Base-by-base conservation (phyloP, 2,888 invertebrate genomes). In the Nowickia ferox region DNA sequence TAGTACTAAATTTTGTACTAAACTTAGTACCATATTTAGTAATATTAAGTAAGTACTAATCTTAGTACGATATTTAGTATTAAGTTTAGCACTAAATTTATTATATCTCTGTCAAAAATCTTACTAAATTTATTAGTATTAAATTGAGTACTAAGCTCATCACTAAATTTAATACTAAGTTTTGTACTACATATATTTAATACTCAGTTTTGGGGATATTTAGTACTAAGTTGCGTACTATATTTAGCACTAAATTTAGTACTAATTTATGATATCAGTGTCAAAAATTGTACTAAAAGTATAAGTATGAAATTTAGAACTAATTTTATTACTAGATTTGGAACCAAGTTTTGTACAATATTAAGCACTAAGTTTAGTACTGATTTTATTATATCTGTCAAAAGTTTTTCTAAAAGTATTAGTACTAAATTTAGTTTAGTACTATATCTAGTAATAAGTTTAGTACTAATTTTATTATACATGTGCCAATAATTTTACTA, bases 101-200 rank as follows among this genome's bases (percentile, higher is more conserved):
- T 1, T 17, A 15, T 13, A 46, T n/a, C n/a, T n/a, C n/a, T n/a
- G n/a, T 13, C 42, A 13, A 1, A 30, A 2, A 6, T 13, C 4
- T n/a, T n/a, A 51, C 19, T 19, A 51, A 17, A 17, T 9, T 0
- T 10, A 9, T 9, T 9, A n/a, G 59, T 59, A 40, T 2, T 59
- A 40, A n/a, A 38, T 59, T 59, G n/a, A 40, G n/a, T 59, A 59
- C 59, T 59, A 40, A 13, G 19, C n/a, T n/a, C n/a, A n/a, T n/a
- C n/a, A n/a, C 9, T 59, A 40, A n/a, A 38, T 59, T 59, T 40
- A 40, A 9, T 59, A 59, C 59, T 59, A 40, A 13, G 19, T 55
- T 59, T 57, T 19, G 19, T 53, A 53, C 19, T 53, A 53, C n/a
- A n/a, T n/a, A n/a, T 11, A 19, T 19, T 10, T 2, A 30, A 4